Base-by-base conservation (phyloP, 2,113 vertebrate species). In the Nycticorax nycticorax region DNA sequence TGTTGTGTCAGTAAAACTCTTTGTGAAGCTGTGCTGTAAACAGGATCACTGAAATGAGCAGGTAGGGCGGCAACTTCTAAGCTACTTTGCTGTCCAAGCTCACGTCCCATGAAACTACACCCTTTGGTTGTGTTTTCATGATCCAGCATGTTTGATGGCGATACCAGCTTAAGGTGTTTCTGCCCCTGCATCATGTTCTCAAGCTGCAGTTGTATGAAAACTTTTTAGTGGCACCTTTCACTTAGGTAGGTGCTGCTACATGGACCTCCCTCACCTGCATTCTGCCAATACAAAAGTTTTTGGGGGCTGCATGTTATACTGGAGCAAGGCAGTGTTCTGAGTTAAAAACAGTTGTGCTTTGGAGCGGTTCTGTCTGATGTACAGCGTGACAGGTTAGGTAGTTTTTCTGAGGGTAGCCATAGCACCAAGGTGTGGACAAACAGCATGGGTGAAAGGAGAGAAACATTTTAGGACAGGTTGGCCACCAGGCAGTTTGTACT, bases 1-100 rank as follows among this genome's bases (percentile, higher is more conserved):
- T 96, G 89, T 97, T 89, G 77, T 88, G 92, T 85, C 89, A 93
- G 87, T 89, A 52, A 94, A 95, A 89, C 62, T 26, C 92, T 82
- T 95, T 94, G 69, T 72, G 85, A 79, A 79, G 89, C 71, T 76
- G 53, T 64, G 52, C 77, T 72, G 39, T 91, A 85, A 96, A 87
- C 69, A 82, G 89, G 15, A 89, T 92, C 60, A 5, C 73, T 82
- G 89, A 62, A 72, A 89, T 12, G 62, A 95, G 89, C 89, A 85
- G 66, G 23, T 85, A 64, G 94, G 88, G 74, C 85, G 89, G 74
- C 81, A 95, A 85, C 77, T 39, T 63, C 10, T 26, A 43, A 94
- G 26, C 48, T 82, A 62, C 84, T 94, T 89, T 91, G 69, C 89
- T 95, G 87, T 88, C 92, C 87, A 82, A 87, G 66, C 91, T 96